These are phyloP conservation scores for Abramis brama DNA, from an alignment of 2,113 vertebrate genomes.

Conservation along the genomic window DNA sequence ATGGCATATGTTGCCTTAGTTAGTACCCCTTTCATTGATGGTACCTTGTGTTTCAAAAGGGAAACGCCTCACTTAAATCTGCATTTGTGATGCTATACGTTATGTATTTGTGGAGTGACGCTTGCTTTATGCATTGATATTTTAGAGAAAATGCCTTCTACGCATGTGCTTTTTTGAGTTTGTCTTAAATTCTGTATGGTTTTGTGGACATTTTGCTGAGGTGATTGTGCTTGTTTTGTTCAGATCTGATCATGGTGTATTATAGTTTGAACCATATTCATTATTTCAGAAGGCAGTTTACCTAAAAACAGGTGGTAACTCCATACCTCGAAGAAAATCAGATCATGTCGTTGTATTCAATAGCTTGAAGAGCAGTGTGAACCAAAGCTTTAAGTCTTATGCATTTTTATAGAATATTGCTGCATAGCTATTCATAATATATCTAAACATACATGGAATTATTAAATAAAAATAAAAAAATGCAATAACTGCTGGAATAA, in stretches of 20 bases:
- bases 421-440: conserved; percentile 63
- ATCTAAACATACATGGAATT: conserved; percentile 34
- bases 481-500: conserved; percentile 78
- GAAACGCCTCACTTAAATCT: conserved; percentile 64
- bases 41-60: conserved; percentile 58
- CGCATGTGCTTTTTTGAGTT: conserved; percentile 57
- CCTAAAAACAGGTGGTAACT: conserved; percentile 23
- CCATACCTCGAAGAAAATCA: conserved; percentile 57
- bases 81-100: conserved; percentile 59
- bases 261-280: not conserved
- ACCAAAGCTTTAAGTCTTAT: conserved; percentile 88
- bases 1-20: conserved; percentile 70
- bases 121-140: conserved; percentile 43
- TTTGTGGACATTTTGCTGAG: conserved; percentile 56
- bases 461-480: conserved; percentile 42
- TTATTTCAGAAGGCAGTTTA: conserved; percentile 24
- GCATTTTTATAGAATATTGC: conserved; percentile 81
- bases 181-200: conserved; percentile 56
- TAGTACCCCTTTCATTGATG: conserved; percentile 64
- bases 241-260: not conserved
- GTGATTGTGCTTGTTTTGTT: conserved; percentile 29
- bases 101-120: conserved; percentile 56
- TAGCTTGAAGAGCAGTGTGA: conserved; percentile 69
- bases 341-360: conserved; percentile 53
- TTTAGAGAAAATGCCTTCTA: conserved; percentile 53